Percentiles rank a stretch among this genome's conserved stretches.
These are phyloP conservation scores for Thamnophis elegans DNA, from an alignment of 2,797 vertebrate species.

Conservation along the genomic window DNA sequence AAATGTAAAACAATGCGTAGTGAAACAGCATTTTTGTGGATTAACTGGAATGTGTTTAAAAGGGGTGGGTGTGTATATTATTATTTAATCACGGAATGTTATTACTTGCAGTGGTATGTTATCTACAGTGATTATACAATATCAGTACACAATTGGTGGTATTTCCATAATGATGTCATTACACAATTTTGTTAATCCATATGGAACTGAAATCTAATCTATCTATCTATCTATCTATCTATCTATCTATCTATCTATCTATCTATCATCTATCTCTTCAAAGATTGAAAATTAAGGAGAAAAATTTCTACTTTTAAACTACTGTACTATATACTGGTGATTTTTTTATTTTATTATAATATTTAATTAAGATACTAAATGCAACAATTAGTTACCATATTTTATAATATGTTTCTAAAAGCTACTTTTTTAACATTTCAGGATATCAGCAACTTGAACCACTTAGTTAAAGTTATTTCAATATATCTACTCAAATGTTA, in stretches of 20 bases:
- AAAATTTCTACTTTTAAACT: background rate
- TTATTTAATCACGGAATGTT: background rate
- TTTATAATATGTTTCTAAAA: background rate
- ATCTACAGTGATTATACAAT: background rate
- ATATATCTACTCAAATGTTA: background rate
- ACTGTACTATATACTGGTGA: background rate
- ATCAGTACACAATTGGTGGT: background rate
- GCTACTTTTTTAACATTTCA: slow-evolving; percentile 8
- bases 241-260: no score
- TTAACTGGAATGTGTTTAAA: background rate
- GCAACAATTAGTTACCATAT: background rate
- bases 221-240: no score
- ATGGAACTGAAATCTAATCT: background rate
- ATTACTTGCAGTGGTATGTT: background rate
- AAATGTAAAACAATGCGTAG: background rate
- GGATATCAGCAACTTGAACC: background rate
- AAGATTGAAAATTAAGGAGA: background rate
- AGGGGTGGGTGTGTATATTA: background rate
- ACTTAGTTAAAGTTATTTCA: background rate
- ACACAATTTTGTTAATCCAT: background rate
- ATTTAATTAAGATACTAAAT: background rate
- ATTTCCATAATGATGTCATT: background rate
- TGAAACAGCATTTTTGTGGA: background rate
- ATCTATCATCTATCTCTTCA: background rate
- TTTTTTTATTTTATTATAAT: background rate